These are phyloP conservation scores for Labeo catla DNA, from an alignment of 2,113 vertebrate genomes.

Conservation along the genomic window DNA sequence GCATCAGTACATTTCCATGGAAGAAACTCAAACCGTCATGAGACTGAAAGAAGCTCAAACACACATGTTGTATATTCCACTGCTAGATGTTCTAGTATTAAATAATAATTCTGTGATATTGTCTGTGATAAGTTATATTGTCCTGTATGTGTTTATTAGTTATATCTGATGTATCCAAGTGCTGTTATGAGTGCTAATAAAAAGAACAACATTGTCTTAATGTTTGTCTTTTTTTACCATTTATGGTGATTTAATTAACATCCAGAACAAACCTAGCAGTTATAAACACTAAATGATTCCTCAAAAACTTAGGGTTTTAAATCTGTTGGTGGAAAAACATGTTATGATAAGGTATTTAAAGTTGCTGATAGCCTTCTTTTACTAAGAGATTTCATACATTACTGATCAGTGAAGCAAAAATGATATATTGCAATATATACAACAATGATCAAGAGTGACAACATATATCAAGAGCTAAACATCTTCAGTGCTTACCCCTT, in stretches of 20 bases:
- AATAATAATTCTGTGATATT: not conserved
- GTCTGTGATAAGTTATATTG: not conserved
- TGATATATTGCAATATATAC: not conserved
- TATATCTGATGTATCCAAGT: not conserved
- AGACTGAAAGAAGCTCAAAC: not conserved
- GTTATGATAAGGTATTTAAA: not conserved
- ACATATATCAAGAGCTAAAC: no score
- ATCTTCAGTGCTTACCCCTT: no score
- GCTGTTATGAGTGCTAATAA: not conserved
- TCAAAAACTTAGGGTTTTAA: not conserved
- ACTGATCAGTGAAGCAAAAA: not conserved
- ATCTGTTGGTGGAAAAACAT: not conserved
- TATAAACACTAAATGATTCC: not conserved
- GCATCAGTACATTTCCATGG: slow-evolving; percentile 19
- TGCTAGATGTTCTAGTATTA: not conserved
- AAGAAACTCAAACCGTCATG: not conserved
- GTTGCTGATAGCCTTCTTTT: not conserved
- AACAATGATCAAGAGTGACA: no score
- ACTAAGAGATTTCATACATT: not conserved
- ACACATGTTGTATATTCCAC: slow-evolving; percentile 21
- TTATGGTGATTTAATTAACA: not conserved
- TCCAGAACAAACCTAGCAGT: not conserved
- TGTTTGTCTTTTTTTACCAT: no score
- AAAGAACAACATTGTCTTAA: no score
- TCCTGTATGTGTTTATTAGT: not conserved